A percentile compares a stretch with the other conserved stretches of the same genome.
Conservation (phyloP, 2,888 invertebrate species). For the Drosophila leonis region DNA sequence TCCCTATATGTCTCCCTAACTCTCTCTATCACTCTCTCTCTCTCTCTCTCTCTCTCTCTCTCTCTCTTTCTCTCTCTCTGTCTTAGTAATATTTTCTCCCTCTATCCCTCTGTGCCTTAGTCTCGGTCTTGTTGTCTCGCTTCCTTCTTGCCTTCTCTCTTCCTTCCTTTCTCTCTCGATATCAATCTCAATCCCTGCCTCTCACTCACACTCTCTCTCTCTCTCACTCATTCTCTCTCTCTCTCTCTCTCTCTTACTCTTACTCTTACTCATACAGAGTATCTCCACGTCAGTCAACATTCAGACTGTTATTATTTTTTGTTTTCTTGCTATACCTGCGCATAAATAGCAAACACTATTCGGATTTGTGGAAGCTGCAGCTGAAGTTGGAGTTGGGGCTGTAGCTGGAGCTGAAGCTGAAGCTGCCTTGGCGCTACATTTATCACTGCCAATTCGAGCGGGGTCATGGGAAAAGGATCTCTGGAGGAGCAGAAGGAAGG, state of each 20-base stretch:
- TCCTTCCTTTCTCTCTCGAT: too few relatives aligned
- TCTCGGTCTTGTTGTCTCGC: too few relatives aligned
- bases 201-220: background rate
- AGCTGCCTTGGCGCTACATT: constrained; percentile 64
- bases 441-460: constrained; percentile 76
- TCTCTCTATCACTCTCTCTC: background rate
- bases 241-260: background rate
- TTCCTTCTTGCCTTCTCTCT: too few relatives aligned
- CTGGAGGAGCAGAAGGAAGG: background rate
- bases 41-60: background rate
- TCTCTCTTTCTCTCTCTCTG: background rate
- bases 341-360: constrained; percentile 78
- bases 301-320: background rate
- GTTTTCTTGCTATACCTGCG: constrained; percentile 54
- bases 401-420: constrained; percentile 33
- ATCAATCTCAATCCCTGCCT: background rate
- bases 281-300: constrained; percentile 2
- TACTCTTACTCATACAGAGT: background rate
- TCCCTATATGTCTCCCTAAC: too few relatives aligned
- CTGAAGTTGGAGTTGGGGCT: constrained; percentile 37
- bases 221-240: background rate
- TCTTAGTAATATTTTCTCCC: too few relatives aligned
- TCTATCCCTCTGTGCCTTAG: too few relatives aligned
- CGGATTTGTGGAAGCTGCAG: constrained; percentile 56
- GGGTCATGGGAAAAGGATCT: constrained; percentile 18